Evolutionary conservation across 2,888 invertebrate species (phyloP).

Genomic region (Cheilosia urbana): DNA sequence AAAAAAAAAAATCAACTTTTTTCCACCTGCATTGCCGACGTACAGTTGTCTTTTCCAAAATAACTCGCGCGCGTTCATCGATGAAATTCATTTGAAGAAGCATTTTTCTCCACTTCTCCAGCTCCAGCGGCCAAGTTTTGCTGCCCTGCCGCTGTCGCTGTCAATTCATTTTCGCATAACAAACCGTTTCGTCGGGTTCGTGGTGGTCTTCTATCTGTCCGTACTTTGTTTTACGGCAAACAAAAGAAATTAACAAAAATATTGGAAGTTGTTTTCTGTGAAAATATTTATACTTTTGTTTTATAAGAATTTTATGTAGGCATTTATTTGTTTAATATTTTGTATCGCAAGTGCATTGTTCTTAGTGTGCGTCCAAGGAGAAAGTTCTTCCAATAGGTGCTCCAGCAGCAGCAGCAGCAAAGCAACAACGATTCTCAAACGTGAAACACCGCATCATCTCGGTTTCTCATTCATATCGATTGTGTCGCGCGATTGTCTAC

Average conservation of each 20-base stretch:
- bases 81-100: slow-evolving; percentile 14
- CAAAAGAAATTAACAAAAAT: slow-evolving; percentile 49
- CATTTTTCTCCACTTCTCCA: slow-evolving; percentile 33
- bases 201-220: slow-evolving; percentile 68
- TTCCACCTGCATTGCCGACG: too few species aligned
- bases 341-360: slow-evolving; percentile 18
- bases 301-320: neutral
- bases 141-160: slow-evolving; percentile 48
- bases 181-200: slow-evolving; percentile 71
- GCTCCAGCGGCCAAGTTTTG: slow-evolving; percentile 29
- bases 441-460: slow-evolving; percentile 57
- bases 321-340: slow-evolving; percentile 9
- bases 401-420: slow-evolving; percentile 32
- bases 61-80: slow-evolving; percentile 4
- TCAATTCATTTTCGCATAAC: slow-evolving; percentile 74
- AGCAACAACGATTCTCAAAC: slow-evolving; percentile 40
- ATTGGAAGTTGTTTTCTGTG: slow-evolving; percentile 3
- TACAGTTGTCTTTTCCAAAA: neutral
- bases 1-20: too few species aligned
- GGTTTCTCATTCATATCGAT: slow-evolving; percentile 64
- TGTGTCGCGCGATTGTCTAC: slow-evolving; percentile 64
- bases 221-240: slow-evolving; percentile 64
- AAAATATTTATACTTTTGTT: neutral
- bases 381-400: slow-evolving; percentile 47
- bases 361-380: slow-evolving; percentile 38